Evolutionary conservation across 2,797 vertebrate genomes (phyloP), one percentile per base, ranked within the genome.

Genomic region (Sebastes hubbsi): DNA sequence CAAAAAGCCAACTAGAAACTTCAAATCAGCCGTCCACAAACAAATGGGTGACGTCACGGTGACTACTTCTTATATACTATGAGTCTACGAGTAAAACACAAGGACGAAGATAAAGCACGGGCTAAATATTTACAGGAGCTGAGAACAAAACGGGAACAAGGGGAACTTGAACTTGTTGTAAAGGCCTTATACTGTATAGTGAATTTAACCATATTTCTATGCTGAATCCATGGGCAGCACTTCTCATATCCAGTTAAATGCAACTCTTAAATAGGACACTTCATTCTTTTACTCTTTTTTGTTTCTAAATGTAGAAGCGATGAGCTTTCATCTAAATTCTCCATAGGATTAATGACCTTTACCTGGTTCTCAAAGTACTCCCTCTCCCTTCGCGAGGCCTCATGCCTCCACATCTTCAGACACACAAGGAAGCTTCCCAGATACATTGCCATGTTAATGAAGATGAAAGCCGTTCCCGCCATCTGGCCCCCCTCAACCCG

Each of bases 331-430:
- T 67, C 20, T 38, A 32, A 52, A 73, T 24, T 55, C 34, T 79
- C 16, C 36, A 60, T 14, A 5, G 13, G 30, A 27, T 16, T 32
- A 4, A 22, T 71, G 10, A 60, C 56, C 10, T 27, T 11, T 82
- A 92, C 93, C 89, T 92, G 36, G 49, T 58, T 83, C 16, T 67
- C 8, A 38, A 75, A 81, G 63, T 84, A 77, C 59, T 81, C 63
- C 65, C 4, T 75, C 30, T 85, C 85, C 63, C 83, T 86, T 0
- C 90, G 84, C 2, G 38, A 3, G 1, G 90, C 88, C 89, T 96
- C 93, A 1, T 94, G 92, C 58, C 94, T 88, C 97, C 96, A 94
- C 94, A 95, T 93, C 91, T 93, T 96, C 82, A 96, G 93, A 62
- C 93, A 93, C 3, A 94, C 93, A 63, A 95, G 20, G 78, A 96